These are phyloP conservation scores for Leguminivora glycinivorella DNA, from an alignment of 1,140 invertebrate species.

Conservation along the genomic window DNA sequence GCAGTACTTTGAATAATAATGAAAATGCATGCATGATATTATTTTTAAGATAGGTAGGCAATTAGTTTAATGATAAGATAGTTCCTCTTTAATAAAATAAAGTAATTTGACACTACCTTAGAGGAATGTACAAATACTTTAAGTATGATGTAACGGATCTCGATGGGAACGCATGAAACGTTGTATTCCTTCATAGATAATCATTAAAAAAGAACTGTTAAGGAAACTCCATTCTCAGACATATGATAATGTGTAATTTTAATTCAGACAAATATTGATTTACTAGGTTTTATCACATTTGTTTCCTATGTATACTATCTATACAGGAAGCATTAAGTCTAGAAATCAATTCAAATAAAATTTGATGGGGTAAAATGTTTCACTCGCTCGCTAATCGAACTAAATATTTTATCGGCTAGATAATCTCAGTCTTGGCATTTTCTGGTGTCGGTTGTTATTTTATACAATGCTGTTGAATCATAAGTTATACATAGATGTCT, in stretches of 20 bases:
- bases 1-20: background rate
- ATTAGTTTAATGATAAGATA: background rate
- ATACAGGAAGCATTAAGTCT: too few relatives aligned
- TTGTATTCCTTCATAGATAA: background rate
- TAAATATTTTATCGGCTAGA: background rate
- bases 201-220: too few relatives aligned
- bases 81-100: background rate
- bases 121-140: background rate
- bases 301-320: too few relatives aligned
- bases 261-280: too few relatives aligned
- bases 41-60: background rate
- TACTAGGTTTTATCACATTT: too few relatives aligned
- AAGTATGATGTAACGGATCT: background rate
- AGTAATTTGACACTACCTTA: background rate
- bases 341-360: background rate
- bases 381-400: background rate
- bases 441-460: slow-evolving; percentile 15
- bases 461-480: background rate
- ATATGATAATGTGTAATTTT: too few relatives aligned
- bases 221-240: too few relatives aligned
- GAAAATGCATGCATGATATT: background rate
- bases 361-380: background rate
- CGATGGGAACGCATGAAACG: background rate
- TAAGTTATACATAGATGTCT: background rate
- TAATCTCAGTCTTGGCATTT: background rate